These are phyloP conservation scores for Chalcis sispes DNA, from an alignment of 2,888 invertebrate species.

Conservation along the genomic window DNA sequence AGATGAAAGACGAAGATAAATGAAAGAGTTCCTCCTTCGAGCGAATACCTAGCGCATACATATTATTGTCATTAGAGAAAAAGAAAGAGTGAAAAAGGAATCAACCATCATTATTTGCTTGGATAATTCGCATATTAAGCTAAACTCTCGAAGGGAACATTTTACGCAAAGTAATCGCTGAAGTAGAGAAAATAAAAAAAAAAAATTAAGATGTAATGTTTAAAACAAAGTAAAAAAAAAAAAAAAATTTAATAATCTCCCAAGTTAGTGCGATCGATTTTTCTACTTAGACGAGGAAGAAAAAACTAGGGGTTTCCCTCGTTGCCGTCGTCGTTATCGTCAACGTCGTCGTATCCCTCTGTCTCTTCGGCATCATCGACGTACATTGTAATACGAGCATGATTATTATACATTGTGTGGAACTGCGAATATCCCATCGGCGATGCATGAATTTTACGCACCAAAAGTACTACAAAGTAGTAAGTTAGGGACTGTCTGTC, in stretches of 20 bases:
- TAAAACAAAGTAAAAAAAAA: constrained; percentile 41
- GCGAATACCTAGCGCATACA: constrained; percentile 34
- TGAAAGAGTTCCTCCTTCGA: constrained; percentile 35
- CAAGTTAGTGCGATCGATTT: constrained; percentile 70
- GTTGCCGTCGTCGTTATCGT: not conserved
- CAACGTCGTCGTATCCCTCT: constrained; percentile 13
- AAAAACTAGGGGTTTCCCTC: not conserved
- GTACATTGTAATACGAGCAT: constrained; percentile 44
- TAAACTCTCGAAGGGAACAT: constrained; percentile 1
- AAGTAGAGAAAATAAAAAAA: constrained; percentile 39
- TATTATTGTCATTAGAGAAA: constrained; percentile 37
- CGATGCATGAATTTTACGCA: constrained; percentile 54
- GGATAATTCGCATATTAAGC: no score
- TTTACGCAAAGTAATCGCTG: constrained; percentile 50
- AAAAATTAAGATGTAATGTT: constrained; percentile 44
- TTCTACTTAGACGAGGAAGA: constrained; percentile 54
- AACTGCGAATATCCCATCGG: constrained; percentile 30
- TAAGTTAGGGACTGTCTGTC: constrained; percentile 41
- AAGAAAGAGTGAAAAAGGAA: not conserved
- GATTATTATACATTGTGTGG: constrained; percentile 42
- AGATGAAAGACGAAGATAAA: constrained; percentile 51
- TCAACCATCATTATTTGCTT: no score
- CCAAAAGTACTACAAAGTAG: constrained; percentile 55
- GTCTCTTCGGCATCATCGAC: constrained; percentile 37
- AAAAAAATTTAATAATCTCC: constrained; percentile 65